These are phyloP conservation scores for Crenichthys baileyi DNA, from an alignment of 2,797 vertebrate species.

Conservation along the genomic window DNA sequence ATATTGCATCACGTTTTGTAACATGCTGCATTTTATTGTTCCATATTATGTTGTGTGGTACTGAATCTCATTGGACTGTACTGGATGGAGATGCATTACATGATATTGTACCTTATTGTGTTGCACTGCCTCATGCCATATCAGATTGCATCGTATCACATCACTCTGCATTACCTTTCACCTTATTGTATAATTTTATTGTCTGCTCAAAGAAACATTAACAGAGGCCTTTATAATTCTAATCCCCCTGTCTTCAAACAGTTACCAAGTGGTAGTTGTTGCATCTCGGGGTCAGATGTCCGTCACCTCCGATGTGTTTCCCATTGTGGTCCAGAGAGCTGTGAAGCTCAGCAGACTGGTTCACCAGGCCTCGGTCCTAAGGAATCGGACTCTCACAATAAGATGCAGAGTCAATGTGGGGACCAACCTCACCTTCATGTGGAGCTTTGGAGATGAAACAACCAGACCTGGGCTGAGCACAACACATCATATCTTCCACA, in stretches of 20 bases:
- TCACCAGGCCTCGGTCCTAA: slow-evolving; percentile 74
- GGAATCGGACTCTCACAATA: slow-evolving; percentile 71
- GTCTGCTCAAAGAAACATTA: background rate
- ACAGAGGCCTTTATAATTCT: background rate
- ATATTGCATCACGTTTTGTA: background rate
- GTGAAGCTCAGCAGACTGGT: slow-evolving; percentile 79
- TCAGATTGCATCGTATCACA: too few relatives aligned
- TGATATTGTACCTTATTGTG: background rate
- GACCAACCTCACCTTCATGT: slow-evolving; percentile 78
- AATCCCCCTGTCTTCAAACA: slow-evolving; percentile 36
- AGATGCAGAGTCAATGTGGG: slow-evolving; percentile 81
- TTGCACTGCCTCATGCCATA: too few relatives aligned
- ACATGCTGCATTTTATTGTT: background rate
- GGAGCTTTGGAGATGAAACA: slow-evolving; percentile 86
- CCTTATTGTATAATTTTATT: background rate
- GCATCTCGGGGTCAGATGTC: slow-evolving; percentile 53
- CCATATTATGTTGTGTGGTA: background rate
- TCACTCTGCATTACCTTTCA: too few relatives aligned
- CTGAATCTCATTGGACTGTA: background rate
- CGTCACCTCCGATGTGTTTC: slow-evolving; percentile 67
- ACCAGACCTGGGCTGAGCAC: slow-evolving; percentile 61
- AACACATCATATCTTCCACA: slow-evolving; percentile 76
- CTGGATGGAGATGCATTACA: background rate
- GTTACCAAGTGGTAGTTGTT: slow-evolving; percentile 77
- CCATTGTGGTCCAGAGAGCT: slow-evolving; percentile 76